phyloP scores from a whole-genome alignment of 2,113 vertebrate genomes.

The Ovis canadensis region DNA sequence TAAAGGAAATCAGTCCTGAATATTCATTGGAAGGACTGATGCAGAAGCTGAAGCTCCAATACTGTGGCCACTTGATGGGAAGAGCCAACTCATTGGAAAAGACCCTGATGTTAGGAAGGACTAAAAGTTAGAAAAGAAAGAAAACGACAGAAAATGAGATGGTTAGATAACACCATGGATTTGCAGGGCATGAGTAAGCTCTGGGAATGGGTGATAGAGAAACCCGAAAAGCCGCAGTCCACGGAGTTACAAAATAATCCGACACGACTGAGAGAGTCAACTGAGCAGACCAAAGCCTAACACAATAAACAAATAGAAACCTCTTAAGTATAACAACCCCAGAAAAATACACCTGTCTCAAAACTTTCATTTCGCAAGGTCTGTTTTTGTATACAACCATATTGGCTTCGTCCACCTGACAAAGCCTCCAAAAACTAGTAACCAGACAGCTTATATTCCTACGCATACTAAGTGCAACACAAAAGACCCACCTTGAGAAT shows the following conservation, averaged over 20 bases:
- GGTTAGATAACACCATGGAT: rapidly evolving
- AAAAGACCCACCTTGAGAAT: too few relatives aligned
- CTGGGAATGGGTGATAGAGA: rapidly evolving
- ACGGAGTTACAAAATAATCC: rapidly evolving
- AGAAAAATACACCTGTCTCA: rapidly evolving
- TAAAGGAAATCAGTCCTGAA: background rate
- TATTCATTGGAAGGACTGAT: background rate
- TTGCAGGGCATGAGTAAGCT: background rate
- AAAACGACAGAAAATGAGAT: rapidly evolving
- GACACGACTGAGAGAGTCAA: rapidly evolving
- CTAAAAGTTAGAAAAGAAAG: background rate
- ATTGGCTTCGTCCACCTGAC: rapidly evolving
- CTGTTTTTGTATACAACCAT: too few relatives aligned
- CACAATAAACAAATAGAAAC: too few relatives aligned
- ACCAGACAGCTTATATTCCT: rapidly evolving
- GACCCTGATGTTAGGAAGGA: background rate
- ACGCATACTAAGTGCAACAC: rapidly evolving
- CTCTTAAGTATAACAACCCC: rapidly evolving
- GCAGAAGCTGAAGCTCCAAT: background rate
- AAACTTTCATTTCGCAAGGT: rapidly evolving
- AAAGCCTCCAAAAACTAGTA: too few relatives aligned
- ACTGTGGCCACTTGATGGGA: background rate
- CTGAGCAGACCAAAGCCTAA: too few relatives aligned
- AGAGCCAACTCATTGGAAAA: background rate
- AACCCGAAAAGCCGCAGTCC: rapidly evolving